A percentile compares a stretch with the other conserved stretches of the same genome.
phyloP scores from a whole-genome alignment of 2,113 vertebrate genomes.

The Pantherophis guttatus region DNA sequence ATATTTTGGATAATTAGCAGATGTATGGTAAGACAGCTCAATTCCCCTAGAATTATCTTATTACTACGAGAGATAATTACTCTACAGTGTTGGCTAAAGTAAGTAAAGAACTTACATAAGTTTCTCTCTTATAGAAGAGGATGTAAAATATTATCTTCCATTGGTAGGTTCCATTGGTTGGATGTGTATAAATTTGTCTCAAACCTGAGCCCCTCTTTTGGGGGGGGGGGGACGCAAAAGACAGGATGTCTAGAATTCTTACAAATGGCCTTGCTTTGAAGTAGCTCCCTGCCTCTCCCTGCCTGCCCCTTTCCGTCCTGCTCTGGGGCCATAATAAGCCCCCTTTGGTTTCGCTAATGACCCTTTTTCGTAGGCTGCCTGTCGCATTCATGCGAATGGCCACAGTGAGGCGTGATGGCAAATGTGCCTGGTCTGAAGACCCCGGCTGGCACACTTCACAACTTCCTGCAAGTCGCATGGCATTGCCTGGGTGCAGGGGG shows the following conservation, averaged over 20 bases:
- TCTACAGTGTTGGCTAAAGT: neutral
- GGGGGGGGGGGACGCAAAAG: neutral
- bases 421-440: neutral
- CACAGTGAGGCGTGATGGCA: neutral
- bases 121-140: neutral
- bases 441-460: conserved; percentile 32
- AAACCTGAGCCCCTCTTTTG: neutral
- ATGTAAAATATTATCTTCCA: neutral
- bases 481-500: neutral
- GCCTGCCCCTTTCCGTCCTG: neutral
- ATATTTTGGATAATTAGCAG: neutral
- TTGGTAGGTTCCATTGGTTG: neutral
- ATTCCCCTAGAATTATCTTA: neutral
- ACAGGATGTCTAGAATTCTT: neutral
- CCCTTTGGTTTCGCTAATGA: conserved; percentile 29
- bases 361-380: neutral
- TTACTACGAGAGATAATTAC: neutral
- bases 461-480: conserved; percentile 18
- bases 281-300: neutral
- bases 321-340: neutral
- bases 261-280: conserved; percentile 8
- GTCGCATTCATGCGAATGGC: conserved; percentile 15
- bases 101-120: neutral
- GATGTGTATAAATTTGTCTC: too few relatives aligned
- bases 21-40: neutral